phyloP scores from a whole-genome alignment of 2,797 vertebrate species.

The Gymnothorax javanicus region DNA sequence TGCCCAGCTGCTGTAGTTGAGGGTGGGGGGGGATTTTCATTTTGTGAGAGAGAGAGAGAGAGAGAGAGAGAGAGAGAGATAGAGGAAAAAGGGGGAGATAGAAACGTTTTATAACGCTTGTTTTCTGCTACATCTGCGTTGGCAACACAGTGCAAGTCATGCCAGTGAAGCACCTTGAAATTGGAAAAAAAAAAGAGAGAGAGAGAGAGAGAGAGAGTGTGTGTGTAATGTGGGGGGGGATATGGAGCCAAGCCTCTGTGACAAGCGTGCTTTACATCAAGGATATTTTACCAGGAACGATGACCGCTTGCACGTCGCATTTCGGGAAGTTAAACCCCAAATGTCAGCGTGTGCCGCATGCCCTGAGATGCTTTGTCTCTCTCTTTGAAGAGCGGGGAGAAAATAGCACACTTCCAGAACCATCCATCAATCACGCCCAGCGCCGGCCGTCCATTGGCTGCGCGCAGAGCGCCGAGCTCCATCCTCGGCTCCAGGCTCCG shows the following conservation, averaged over 20 bases:
- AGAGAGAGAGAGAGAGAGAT: neutral
- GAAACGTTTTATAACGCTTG: too few species aligned
- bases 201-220: neutral
- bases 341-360: neutral
- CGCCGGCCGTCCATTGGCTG: neutral
- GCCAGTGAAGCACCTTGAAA: too few species aligned
- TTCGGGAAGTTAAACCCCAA: neutral
- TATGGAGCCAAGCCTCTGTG: conserved; percentile 14
- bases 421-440: neutral
- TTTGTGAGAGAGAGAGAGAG: neutral
- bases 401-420: neutral
- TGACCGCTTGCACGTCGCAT: neutral
- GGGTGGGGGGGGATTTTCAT: conserved; percentile 1
- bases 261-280: conserved; percentile 26
- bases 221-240: neutral
- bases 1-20: conserved; percentile 38
- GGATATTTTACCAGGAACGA: conserved; percentile 28
- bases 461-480: neutral
- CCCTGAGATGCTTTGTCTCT: neutral
- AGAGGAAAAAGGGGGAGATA: too few species aligned
- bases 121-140: too few species aligned
- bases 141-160: too few species aligned
- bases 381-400: neutral
- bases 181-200: neutral
- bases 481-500: neutral